Percentiles rank a stretch among this genome's conserved stretches.
These are phyloP conservation scores for Drosophila erecta DNA, from an alignment of 1,140 invertebrate species.

Conservation along the genomic window DNA sequence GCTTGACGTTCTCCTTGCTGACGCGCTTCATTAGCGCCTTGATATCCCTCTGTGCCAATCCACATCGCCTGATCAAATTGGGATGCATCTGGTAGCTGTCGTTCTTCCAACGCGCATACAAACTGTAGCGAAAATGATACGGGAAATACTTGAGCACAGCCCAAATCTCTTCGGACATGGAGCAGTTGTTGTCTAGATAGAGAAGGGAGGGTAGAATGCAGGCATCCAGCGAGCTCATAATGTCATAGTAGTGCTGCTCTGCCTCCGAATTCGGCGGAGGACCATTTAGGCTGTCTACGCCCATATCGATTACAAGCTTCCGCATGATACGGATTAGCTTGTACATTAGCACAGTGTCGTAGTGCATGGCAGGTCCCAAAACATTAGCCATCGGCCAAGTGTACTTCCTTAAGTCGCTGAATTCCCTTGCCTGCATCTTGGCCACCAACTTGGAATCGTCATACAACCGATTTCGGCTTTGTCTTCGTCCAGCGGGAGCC, in stretches of 20 bases:
- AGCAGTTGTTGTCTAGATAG: constrained; percentile 97
- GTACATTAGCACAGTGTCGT: constrained; percentile 95
- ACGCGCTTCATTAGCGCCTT: constrained; percentile 99
- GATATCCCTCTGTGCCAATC: constrained; percentile 94
- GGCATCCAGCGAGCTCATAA: constrained; percentile 94
- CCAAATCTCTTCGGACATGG: constrained; percentile 98
- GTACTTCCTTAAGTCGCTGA: constrained; percentile 90
- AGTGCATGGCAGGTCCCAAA: constrained; percentile 94
- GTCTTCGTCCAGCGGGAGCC: constrained; percentile 54
- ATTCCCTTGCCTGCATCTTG: constrained; percentile 85
- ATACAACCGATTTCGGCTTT: constrained; percentile 56
- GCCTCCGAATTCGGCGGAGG: constrained; percentile 67
- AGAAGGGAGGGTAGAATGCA: constrained; percentile 95
- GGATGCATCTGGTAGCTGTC: constrained; percentile 93
- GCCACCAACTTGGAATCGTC: constrained; percentile 66
- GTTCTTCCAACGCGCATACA: constrained; percentile 98
- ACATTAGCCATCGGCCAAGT: constrained; percentile 94
- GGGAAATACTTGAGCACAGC: constrained; percentile 95
- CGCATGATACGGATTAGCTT: constrained; percentile 90
- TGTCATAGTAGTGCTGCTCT: constrained; percentile 86
- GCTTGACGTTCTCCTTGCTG: constrained; percentile 99
- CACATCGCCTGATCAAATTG: constrained; percentile 91
- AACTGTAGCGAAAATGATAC: constrained; percentile 95
- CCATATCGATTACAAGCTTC: constrained; percentile 74
- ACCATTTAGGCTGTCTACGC: constrained; percentile 72